Evolutionary conservation across 2,113 vertebrate species (phyloP).

Genomic region (Pedetes capensis): DNA sequence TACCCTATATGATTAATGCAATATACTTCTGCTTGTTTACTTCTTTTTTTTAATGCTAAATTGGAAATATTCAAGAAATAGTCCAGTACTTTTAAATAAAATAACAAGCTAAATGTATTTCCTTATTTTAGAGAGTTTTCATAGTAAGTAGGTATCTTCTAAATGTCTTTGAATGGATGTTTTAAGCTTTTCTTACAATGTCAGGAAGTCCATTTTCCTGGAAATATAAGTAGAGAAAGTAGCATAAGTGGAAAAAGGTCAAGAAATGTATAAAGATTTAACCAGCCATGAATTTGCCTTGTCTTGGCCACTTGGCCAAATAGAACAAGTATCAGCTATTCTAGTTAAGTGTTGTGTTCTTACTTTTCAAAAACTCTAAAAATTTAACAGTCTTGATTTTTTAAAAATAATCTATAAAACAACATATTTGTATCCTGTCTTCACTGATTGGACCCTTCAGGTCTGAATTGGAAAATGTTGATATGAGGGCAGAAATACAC

Average conservation of each 20-base stretch:
- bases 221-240: slow-evolving; percentile 31
- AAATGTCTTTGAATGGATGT: slow-evolving; percentile 36
- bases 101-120: background rate
- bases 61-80: slow-evolving; percentile 18
- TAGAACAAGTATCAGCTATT: background rate
- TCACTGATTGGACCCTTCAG: background rate
- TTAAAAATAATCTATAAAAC: background rate
- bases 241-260: background rate
- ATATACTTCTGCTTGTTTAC: background rate
- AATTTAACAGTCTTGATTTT: background rate
- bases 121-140: slow-evolving; percentile 7
- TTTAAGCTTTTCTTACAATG: background rate
- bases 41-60: slow-evolving; percentile 35
- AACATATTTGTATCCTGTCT: background rate
- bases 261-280: slow-evolving; percentile 1
- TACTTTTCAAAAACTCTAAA: background rate
- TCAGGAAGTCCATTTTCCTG: slow-evolving; percentile 23
- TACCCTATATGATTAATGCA: background rate
- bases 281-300: background rate
- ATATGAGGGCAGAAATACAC: background rate
- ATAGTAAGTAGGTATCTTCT: background rate
- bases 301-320: background rate
- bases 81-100: slow-evolving; percentile 17
- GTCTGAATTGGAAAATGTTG: background rate
- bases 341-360: background rate